Base-by-base conservation (phyloP, 2,113 vertebrate species). In the Microtus richardsoni region DNA sequence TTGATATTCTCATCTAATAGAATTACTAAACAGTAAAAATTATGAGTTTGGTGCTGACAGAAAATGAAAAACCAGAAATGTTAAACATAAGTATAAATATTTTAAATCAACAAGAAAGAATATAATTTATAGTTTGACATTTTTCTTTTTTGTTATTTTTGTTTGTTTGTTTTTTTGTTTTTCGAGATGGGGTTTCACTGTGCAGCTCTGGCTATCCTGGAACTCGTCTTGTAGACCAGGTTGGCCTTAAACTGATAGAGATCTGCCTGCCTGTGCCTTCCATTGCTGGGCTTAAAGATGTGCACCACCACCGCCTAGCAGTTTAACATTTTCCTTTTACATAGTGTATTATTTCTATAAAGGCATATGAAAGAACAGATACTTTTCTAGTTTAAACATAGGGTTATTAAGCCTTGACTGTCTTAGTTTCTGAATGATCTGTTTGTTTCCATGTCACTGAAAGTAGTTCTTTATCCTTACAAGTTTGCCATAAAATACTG, bases 321-420 rank as follows among this genome's bases (percentile, higher is more conserved):
- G 58, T 58, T 58, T 95, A 83, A 77, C 89, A 41, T 96, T 84
- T 93, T 93, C 21, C 19, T 73, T 88, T 95, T 92, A 36, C 0
- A 28, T 94, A n/a, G 7, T 75, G 1, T 92, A 33, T 92, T 85
- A 16, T 62, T 95, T 93, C 79, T 92, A 68, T 93, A 70, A 36
- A n/a, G 10, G 49, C 16, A 74, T 84, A 77, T 66, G 82, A 93
- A 84, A 22, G 93, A 90, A 28, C 93, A 93, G 93, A 80, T 93
- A 24, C 28, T 91, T 82, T 70, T 86, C 70, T 83, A 84, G 19
- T 78, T 64, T 95, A 86, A 66, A 13, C 12, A 68, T 82, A n/a
- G 5, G 24, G 6, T 54, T 84, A 41, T 79, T 87, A 91, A 84
- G 68, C 54, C 30, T 84, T 95, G 52, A 66, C 22, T 87, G 85